These are phyloP conservation scores for Dunckerocampus dactyliophorus DNA, from an alignment of 2,113 vertebrate species.

Conservation along the genomic window DNA sequence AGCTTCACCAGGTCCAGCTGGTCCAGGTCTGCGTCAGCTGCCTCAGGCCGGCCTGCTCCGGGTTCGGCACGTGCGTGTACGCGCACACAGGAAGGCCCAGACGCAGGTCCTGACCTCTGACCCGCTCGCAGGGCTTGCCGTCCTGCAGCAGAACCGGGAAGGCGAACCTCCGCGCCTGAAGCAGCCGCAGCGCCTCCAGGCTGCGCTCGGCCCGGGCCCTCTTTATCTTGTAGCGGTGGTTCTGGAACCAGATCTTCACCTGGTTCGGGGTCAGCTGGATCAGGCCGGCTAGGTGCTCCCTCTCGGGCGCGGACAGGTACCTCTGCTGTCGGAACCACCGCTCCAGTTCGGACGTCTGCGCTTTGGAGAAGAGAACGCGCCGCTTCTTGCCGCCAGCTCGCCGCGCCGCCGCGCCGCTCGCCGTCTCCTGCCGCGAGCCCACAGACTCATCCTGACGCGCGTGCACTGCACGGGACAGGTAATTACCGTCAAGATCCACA, in stretches of 20 bases:
- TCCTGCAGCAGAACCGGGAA: slow-evolving; percentile 85
- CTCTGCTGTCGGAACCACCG: slow-evolving; percentile 87
- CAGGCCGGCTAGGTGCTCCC: slow-evolving; percentile 87
- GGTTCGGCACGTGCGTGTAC: slow-evolving; percentile 69
- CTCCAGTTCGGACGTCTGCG: slow-evolving; percentile 89
- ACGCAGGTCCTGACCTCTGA: slow-evolving; percentile 82
- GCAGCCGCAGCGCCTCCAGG: slow-evolving; percentile 82
- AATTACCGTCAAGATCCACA: neutral
- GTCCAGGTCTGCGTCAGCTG: slow-evolving; percentile 81
- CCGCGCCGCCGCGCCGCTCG: slow-evolving; percentile 61
- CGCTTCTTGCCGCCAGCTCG: slow-evolving; percentile 78
- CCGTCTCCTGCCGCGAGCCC: slow-evolving; percentile 75
- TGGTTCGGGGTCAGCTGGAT: slow-evolving; percentile 90
- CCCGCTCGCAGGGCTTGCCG: slow-evolving; percentile 82
- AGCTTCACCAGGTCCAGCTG: slow-evolving; percentile 84
- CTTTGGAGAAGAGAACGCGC: slow-evolving; percentile 89
- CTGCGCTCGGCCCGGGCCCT: slow-evolving; percentile 79
- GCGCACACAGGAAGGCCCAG: slow-evolving; percentile 57
- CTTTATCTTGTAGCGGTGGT: slow-evolving; percentile 96
- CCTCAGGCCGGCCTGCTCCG: slow-evolving; percentile 69
- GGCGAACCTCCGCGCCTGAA: slow-evolving; percentile 77
- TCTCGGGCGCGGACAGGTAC: slow-evolving; percentile 89
- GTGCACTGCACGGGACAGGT: neutral
- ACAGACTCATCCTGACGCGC: slow-evolving; percentile 71
- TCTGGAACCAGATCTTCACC: slow-evolving; percentile 98